A percentile compares a stretch with the other conserved stretches of the same genome.
Conservation (phyloP, 2,113 vertebrate genomes). For the Takifugu flavidus region DNA sequence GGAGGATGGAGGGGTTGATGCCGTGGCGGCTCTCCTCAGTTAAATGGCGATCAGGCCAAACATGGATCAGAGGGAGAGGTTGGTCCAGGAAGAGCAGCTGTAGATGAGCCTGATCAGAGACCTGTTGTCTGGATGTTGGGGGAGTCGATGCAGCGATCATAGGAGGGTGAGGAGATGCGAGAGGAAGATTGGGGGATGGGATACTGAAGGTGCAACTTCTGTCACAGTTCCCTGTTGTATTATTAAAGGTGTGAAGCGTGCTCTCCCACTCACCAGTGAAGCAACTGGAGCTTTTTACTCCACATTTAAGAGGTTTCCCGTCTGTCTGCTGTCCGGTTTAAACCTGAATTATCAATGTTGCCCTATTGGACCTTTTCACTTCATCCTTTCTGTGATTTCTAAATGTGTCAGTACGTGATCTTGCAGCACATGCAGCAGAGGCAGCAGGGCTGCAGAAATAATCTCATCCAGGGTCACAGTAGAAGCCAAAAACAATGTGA, state of each 20-base stretch:
- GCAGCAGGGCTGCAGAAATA: background rate
- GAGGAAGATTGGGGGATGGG: constrained; percentile 58
- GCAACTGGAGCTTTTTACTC: background rate
- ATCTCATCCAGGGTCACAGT: too few relatives aligned
- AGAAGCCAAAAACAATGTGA: constrained; percentile 4
- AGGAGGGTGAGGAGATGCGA: constrained; percentile 43
- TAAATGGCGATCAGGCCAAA: constrained; percentile 15
- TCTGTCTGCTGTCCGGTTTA: background rate
- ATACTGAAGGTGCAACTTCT: constrained; percentile 48
- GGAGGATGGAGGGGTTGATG: constrained; percentile 30
- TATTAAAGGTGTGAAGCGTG: constrained; percentile 19
- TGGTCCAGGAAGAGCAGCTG: constrained; percentile 42
- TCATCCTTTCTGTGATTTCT: background rate
- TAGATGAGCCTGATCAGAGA: constrained; percentile 47
- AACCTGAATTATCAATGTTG: background rate
- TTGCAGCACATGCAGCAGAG: constrained; percentile 1
- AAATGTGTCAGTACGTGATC: too few relatives aligned
- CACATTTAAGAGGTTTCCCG: background rate
- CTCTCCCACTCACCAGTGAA: constrained; percentile 15
- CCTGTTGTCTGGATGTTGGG: constrained; percentile 60
- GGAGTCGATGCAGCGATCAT: constrained; percentile 47
- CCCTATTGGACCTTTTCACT: background rate
- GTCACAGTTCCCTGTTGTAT: constrained; percentile 18
- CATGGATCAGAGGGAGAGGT: constrained; percentile 1
- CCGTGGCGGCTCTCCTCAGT: constrained; percentile 6